Conservation (phyloP, 2,888 invertebrate genomes). For the Thymelicus acteon region DNA sequence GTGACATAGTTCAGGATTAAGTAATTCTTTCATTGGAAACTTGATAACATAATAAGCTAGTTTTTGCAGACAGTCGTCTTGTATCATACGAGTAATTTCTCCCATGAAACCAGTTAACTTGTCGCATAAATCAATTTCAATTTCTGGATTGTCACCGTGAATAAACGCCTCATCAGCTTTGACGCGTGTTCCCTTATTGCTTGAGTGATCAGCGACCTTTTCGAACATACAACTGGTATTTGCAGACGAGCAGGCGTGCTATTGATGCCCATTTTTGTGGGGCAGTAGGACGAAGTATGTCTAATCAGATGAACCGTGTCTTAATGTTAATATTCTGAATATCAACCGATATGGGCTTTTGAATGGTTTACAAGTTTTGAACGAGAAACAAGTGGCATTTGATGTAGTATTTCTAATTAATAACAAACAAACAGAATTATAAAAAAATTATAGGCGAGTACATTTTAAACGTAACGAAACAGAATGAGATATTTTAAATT, state of each 20-base stretch:
- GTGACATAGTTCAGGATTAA: too few relatives aligned
- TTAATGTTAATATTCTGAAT: conserved; percentile 32
- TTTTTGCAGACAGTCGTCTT: neutral
- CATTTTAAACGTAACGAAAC: too few relatives aligned
- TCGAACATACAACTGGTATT: conserved; percentile 28
- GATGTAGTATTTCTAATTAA: neutral
- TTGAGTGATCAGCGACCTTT: conserved; percentile 34
- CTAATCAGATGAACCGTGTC: conserved; percentile 22
- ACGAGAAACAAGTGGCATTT: conserved; percentile 1
- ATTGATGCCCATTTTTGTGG: conserved; percentile 29
- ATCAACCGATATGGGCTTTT: neutral
- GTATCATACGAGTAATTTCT: neutral
- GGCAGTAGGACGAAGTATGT: conserved; percentile 29
- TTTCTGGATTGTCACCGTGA: conserved; percentile 42
- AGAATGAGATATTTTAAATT: too few relatives aligned
- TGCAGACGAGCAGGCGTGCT: conserved; percentile 24
- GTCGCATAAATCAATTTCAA: conserved; percentile 58
- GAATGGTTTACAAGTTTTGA: conserved; percentile 4
- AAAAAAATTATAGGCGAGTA: too few relatives aligned
- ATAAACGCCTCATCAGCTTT: conserved; percentile 11
- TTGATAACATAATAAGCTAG: neutral
- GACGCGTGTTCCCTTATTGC: conserved; percentile 27
- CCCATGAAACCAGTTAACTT: conserved; percentile 36
- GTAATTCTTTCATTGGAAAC: neutral
- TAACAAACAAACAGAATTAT: neutral